Evolutionary conservation across 2,113 vertebrate species (phyloP).

Genomic region (Notothenia coriiceps): DNA sequence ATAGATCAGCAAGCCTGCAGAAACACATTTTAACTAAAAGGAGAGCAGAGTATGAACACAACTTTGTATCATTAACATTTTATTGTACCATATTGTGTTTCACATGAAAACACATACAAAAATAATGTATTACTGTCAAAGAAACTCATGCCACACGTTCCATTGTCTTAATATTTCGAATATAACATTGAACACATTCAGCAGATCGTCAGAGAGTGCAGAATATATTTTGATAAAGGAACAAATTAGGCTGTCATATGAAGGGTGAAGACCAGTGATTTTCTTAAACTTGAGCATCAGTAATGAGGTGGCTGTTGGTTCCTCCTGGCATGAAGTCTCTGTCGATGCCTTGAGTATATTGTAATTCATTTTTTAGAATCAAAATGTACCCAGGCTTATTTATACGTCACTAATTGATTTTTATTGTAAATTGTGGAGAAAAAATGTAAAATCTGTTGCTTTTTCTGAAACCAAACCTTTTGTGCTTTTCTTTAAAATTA

Average conservation of each 20-base stretch:
- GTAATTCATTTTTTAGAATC: neutral
- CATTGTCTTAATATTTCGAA: neutral
- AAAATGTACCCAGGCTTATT: neutral
- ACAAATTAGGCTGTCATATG: constrained; percentile 93
- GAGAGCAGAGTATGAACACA: neutral
- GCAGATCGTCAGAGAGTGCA: constrained; percentile 31
- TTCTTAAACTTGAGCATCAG: constrained; percentile 88
- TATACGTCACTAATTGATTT: neutral
- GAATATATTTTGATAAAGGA: constrained; percentile 89
- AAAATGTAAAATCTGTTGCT: neutral
- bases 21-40: neutral
- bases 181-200: neutral
- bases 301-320: constrained; percentile 7
- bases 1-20: neutral
- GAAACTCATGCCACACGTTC: neutral
- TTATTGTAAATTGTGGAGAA: neutral
- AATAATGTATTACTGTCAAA: neutral
- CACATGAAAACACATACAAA: neutral
- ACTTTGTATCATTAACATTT: neutral
- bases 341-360: neutral
- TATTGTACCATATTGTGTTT: neutral
- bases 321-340: neutral
- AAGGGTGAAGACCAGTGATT: constrained; percentile 83
- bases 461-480: neutral
- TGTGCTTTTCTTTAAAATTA: neutral